phyloP scores from a whole-genome alignment of 2,797 vertebrate genomes.

The Girardinus metallicus region DNA sequence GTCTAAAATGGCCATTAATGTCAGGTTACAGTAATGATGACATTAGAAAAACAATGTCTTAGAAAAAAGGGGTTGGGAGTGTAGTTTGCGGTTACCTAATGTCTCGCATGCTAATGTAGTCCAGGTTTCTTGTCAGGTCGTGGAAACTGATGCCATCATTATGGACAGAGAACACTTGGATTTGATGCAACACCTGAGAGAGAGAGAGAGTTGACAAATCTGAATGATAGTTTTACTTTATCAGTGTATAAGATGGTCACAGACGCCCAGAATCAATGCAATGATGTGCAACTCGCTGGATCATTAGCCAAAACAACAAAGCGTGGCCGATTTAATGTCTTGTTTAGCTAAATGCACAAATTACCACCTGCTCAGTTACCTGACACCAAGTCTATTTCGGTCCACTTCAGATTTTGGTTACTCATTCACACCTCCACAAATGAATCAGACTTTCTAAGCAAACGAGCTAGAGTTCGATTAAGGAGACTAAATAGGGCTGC shows the following conservation, averaged over 20 bases:
- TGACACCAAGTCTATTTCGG: too few relatives aligned
- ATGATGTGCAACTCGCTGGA: not conserved
- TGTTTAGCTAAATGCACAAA: not conserved
- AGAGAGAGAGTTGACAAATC: not conserved
- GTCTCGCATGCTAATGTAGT: conserved; percentile 8
- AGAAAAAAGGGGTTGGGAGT: not conserved
- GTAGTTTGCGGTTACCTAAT: conserved; percentile 49
- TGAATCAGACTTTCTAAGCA: not conserved
- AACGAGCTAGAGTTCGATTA: too few relatives aligned
- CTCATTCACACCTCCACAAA: not conserved
- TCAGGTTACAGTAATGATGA: not conserved
- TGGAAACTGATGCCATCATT: conserved; percentile 38
- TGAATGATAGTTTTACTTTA: not conserved
- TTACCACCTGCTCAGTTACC: not conserved
- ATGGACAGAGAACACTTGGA: conserved; percentile 26
- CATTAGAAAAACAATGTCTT: not conserved
- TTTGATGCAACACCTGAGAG: conserved; percentile 48
- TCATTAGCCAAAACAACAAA: not conserved
- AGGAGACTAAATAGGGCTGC: not conserved
- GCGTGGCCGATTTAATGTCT: not conserved
- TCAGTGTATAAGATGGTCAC: not conserved
- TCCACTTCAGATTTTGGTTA: too few relatives aligned
- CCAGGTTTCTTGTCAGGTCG: conserved; percentile 38
- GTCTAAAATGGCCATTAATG: not conserved
- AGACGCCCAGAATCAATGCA: not conserved